Evolutionary conservation across 2,797 vertebrate species (phyloP), one percentile per base, ranked within the genome.

Genomic region (Gymnoscopelus braueri): DNA sequence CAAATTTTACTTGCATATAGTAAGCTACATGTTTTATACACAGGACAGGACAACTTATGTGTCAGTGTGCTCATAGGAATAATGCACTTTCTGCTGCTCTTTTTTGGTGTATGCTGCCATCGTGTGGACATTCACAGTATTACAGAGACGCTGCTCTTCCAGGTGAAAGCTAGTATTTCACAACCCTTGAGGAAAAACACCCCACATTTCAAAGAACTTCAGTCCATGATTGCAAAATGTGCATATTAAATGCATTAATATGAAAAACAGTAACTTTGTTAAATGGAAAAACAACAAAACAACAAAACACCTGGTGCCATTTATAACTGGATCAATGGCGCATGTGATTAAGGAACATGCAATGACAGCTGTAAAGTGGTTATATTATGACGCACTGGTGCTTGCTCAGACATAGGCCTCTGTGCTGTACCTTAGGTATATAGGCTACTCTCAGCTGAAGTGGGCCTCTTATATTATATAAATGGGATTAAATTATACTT

Each of bases 241-340:
- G 80, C 86, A 84, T 89, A 83, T 85, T n/a, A n/a, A n/a, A n/a
- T 85, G 60, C 75, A 87, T 83, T 71, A 74, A 72, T 67, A 59
- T 64, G 61, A 19, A 44, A 56, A 64, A 59, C 61, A 23, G 69
- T 80, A 67, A 29, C 80, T 86, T 81, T 60, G 74, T 74, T 69
- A 64, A 66, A 71, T 63, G 66, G 74, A 57, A 80, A 78, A 80
- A 74, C 71, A 0, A 29, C 2, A 29, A 29, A 29, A 29, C 2
- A 29, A 29, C 26, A 29, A 3, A 3, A 29, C 26, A 78, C 77
- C 87, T 79, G 80, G 50, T 74, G 71, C 73, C 51, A 32, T 82
- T 84, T 72, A 51, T 54, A 83, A 88, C 80, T 82, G 79, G 80
- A 86, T 85, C 72, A 65, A 72, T 69, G 74, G 67, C 78, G 76